Evolutionary conservation across 1,140 invertebrate genomes (phyloP).

Genomic region (Solen grandis): DNA sequence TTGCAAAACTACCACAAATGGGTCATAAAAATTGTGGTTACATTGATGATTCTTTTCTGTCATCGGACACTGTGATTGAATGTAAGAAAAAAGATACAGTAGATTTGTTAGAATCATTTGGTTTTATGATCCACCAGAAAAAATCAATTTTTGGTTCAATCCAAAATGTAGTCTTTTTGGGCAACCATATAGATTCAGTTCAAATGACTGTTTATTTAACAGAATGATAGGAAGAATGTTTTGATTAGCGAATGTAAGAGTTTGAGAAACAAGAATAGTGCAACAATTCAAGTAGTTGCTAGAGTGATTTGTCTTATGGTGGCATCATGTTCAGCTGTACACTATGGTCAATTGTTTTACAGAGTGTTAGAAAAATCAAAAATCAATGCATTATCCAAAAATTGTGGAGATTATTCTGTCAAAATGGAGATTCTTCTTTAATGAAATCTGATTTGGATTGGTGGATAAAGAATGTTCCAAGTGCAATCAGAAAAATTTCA

Average conservation of each 20-base stretch:
- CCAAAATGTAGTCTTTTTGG: constrained; percentile 34
- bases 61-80: constrained; percentile 11
- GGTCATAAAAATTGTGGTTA: constrained; percentile 31
- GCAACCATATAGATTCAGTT: constrained; percentile 47
- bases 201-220: constrained; percentile 41
- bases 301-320: constrained; percentile 16
- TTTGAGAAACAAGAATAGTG: neutral
- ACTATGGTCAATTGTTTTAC: constrained; percentile 12
- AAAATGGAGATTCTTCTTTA: neutral
- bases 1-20: constrained; percentile 29
- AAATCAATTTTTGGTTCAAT: constrained; percentile 53
- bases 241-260: constrained; percentile 9
- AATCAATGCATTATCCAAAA: neutral
- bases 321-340: constrained; percentile 3
- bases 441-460: constrained; percentile 17
- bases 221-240: constrained; percentile 3
- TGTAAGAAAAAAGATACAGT: constrained; percentile 36
- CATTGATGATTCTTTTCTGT: constrained; percentile 49
- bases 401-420: neutral
- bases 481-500: neutral
- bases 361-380: constrained; percentile 24
- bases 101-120: constrained; percentile 1
- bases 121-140: constrained; percentile 49
- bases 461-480: constrained; percentile 18
- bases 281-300: neutral